These are phyloP conservation scores for Acanthococcus lagerstroemiae DNA, from an alignment of 2,888 invertebrate genomes.

Conservation along the genomic window DNA sequence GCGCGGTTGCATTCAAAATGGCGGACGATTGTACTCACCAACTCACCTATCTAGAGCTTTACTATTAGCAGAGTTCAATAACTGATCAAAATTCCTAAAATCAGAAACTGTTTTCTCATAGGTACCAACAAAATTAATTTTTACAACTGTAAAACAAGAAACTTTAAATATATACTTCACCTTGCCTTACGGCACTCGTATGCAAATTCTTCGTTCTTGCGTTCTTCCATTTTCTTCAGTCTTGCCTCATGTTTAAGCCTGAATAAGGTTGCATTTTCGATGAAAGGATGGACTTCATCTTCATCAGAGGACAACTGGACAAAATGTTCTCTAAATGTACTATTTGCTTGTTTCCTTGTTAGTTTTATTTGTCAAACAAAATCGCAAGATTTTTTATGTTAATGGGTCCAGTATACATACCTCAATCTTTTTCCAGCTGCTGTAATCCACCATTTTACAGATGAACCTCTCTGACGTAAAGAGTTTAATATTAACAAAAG, in stretches of 20 bases:
- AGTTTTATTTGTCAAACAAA: too few species aligned
- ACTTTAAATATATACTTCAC: too few species aligned
- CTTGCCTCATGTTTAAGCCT: conserved; percentile 10
- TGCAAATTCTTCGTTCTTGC: conserved; percentile 16
- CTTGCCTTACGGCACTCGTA: conserved; percentile 14
- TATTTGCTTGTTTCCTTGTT: too few species aligned
- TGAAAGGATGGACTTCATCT: conserved; percentile 20
- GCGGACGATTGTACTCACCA: too few species aligned
- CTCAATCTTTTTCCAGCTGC: conserved; percentile 18
- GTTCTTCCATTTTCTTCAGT: conserved; percentile 16
- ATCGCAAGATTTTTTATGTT: background rate
- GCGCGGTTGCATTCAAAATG: too few species aligned
- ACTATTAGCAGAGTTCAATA: too few species aligned
- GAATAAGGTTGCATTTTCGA: conserved; percentile 14
- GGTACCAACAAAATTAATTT: too few species aligned
- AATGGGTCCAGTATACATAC: background rate
- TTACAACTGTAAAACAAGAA: too few species aligned
- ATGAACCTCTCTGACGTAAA: background rate
- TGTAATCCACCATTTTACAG: conserved; percentile 10
- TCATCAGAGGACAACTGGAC: conserved; percentile 18
- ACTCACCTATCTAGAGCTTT: too few species aligned
- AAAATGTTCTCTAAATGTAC: background rate
- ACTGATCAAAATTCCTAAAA: too few species aligned
- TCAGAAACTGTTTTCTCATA: too few species aligned
- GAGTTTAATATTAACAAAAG: background rate